A percentile compares a stretch with the other conserved stretches of the same genome.
Conservation (phyloP, 2,797 vertebrate genomes). For the Rhinogobio ventralis region DNA sequence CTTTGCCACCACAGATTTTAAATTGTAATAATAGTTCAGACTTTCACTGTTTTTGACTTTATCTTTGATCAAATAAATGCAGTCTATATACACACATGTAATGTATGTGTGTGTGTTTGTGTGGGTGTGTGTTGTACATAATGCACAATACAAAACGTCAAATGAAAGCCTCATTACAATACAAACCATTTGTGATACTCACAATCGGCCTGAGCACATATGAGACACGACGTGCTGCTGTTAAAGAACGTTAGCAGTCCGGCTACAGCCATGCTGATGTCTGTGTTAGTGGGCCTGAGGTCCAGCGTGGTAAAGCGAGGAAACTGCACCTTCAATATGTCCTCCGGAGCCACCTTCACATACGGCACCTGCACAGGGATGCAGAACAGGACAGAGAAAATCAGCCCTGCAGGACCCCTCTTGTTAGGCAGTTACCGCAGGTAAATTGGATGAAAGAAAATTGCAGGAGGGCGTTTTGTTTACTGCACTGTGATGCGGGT, state of each 20-base stretch:
- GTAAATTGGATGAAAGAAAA: slow-evolving; percentile 41
- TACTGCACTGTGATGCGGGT: not conserved
- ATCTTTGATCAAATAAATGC: not conserved
- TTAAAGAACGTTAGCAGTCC: slow-evolving; percentile 96
- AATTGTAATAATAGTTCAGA: not conserved
- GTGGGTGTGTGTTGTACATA: not conserved
- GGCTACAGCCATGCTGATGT: slow-evolving; percentile 94
- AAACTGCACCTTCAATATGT: slow-evolving; percentile 94
- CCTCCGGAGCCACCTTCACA: slow-evolving; percentile 96
- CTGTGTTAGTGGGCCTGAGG: slow-evolving; percentile 95
- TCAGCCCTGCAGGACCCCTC: not conserved
- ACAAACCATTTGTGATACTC: slow-evolving; percentile 71
- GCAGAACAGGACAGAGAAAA: slow-evolving; percentile 21
- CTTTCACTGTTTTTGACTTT: not conserved
- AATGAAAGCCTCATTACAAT: not conserved
- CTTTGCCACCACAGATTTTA: not conserved
- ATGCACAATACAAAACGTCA: not conserved
- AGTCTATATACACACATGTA: not conserved
- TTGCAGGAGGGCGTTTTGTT: slow-evolving; percentile 40
- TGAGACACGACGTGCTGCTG: slow-evolving; percentile 95
- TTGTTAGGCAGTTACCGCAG: slow-evolving; percentile 19
- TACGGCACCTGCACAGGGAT: slow-evolving; percentile 88
- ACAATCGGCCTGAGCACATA: slow-evolving; percentile 98
- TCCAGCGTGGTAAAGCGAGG: slow-evolving; percentile 98
- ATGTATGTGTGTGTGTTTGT: no score